phyloP scores from a whole-genome alignment of 2,888 invertebrate species.

The Megastigmus dorsalis region DNA sequence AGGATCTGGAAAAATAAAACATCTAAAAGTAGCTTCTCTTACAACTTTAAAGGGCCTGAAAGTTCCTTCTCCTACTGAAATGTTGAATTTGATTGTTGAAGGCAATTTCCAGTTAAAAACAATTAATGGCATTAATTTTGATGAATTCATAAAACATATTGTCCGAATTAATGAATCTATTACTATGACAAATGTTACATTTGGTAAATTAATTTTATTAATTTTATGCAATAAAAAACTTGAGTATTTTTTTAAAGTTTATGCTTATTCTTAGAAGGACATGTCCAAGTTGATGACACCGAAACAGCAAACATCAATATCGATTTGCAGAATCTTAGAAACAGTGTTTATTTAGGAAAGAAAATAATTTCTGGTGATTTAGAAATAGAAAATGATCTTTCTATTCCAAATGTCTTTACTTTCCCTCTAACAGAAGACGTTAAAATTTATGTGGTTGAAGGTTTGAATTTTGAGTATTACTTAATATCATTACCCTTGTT shows the following conservation, averaged over 20 bases:
- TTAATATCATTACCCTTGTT: no score
- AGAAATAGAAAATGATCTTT: conserved; percentile 65
- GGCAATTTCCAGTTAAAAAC: conserved; percentile 69
- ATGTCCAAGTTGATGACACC: conserved; percentile 54
- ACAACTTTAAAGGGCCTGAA: conserved; percentile 49
- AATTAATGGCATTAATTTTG: conserved; percentile 72
- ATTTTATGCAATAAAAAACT: neutral
- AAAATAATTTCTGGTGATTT: conserved; percentile 65
- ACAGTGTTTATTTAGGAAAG: conserved; percentile 48
- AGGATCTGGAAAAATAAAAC: conserved; percentile 54
- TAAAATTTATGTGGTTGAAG: conserved; percentile 67
- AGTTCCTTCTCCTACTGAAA: conserved; percentile 53
- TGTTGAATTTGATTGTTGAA: conserved; percentile 65
- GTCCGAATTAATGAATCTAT: conserved; percentile 72
- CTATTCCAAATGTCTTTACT: conserved; percentile 55
- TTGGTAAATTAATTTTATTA: conserved; percentile 69
- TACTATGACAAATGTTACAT: conserved; percentile 71
- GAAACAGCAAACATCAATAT: conserved; percentile 75
- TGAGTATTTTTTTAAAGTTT: neutral
- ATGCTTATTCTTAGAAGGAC: conserved; percentile 10
- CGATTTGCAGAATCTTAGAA: conserved; percentile 59
- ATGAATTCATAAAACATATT: conserved; percentile 67
- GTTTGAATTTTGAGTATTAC: no score
- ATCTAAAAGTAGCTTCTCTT: conserved; percentile 55
- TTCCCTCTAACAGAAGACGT: conserved; percentile 55